phyloP scores from a whole-genome alignment of 2,797 vertebrate genomes.

The Melanogrammus aeglefinus region DNA sequence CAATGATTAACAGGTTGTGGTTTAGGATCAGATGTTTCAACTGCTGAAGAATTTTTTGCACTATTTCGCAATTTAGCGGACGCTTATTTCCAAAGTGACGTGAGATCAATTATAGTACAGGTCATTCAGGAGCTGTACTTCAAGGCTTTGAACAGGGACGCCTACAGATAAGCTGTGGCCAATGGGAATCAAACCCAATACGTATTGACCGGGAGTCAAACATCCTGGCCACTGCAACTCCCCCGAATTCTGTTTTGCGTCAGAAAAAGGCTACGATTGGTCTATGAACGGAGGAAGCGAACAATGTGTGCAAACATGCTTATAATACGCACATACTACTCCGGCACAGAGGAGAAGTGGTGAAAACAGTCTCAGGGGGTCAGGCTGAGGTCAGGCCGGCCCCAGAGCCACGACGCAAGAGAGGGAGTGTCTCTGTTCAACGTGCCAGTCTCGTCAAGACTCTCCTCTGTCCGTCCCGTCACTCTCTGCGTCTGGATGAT shows the following conservation, averaged over 20 bases:
- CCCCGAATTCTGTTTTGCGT: neutral
- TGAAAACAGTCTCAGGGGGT: neutral
- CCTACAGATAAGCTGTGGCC: neutral
- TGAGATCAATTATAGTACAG: neutral
- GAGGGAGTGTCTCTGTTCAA: slow-evolving; percentile 36
- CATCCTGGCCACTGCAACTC: neutral
- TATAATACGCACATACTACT: neutral
- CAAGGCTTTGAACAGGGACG: neutral
- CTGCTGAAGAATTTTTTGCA: neutral
- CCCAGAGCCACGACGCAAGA: slow-evolving; percentile 50
- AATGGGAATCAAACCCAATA: neutral
- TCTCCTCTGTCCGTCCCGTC: slow-evolving; percentile 63
- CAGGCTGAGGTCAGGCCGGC: slow-evolving; percentile 33
- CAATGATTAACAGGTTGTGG: neutral
- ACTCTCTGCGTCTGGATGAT: slow-evolving; percentile 56
- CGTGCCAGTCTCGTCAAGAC: slow-evolving; percentile 53
- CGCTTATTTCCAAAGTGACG: neutral
- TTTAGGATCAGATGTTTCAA: neutral
- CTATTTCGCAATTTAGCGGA: neutral
- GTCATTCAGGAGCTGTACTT: neutral
- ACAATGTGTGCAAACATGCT: neutral
- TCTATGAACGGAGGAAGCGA: neutral
- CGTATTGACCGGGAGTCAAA: neutral
- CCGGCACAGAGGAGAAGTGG: neutral
- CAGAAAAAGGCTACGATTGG: too few species aligned